Percentiles rank a stretch among this genome's conserved stretches.
Conservation (phyloP, 2,113 vertebrate genomes). For the Acrocephalus arundinaceus region DNA sequence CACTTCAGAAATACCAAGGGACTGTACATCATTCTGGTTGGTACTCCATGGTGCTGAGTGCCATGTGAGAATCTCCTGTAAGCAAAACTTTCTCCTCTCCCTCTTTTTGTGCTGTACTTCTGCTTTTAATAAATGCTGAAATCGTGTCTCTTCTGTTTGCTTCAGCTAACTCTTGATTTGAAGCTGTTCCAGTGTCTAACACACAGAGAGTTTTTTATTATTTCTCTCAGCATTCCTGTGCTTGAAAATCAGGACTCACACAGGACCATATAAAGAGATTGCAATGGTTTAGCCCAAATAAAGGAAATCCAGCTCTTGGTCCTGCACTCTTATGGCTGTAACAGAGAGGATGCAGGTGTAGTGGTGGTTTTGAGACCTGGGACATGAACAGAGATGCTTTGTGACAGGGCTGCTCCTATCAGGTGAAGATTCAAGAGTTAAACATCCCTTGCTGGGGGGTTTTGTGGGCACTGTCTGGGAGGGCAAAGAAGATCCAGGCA, state of each 20-base stretch:
- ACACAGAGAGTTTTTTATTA: neutral
- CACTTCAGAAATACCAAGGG: neutral
- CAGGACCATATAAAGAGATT: constrained; percentile 14
- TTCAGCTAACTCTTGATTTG: neutral
- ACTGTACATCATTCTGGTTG: accelerated
- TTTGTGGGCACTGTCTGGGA: neutral
- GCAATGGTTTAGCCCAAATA: neutral
- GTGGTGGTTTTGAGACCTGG: neutral
- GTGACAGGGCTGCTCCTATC: neutral
- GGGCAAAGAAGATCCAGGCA: neutral
- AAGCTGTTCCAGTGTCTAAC: neutral
- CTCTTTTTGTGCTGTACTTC: neutral
- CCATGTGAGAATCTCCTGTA: neutral
- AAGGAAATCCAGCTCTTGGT: neutral
- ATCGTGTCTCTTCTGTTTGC: neutral
- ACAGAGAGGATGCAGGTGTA: neutral
- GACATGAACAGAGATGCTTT: neutral
- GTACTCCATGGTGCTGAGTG: neutral
- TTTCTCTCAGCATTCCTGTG: constrained; percentile 10
- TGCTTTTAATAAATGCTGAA: neutral
- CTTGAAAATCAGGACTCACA: neutral
- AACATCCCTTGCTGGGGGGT: neutral
- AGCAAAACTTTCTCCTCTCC: neutral
- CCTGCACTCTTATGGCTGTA: neutral
- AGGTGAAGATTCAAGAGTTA: neutral